Base-by-base conservation (phyloP, 1,140 invertebrate species). In the Nymphalis io region DNA sequence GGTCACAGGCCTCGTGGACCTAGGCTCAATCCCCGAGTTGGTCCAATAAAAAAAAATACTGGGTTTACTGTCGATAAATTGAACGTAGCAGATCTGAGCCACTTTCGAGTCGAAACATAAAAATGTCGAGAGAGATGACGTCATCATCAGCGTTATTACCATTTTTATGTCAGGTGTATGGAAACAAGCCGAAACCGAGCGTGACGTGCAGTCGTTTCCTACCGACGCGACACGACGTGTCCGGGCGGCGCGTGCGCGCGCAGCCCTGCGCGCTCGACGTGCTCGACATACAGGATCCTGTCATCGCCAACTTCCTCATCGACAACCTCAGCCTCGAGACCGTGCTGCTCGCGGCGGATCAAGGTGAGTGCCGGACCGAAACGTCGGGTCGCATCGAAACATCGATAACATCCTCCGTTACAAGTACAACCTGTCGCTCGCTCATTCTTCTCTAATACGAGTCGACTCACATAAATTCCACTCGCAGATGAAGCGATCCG, bases 241-340 rank as follows among this genome's bases (percentile, higher is more conserved):
- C 90, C 1, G 70, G 68, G 53, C 81, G 92, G 71, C 88, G 90
- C 68, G 93, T 94, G 11, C 70, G 80, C 33, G 88, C 92, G 13
- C 68, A 73, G 11, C 79, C 88, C 3, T 94, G 93, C 84, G 77
- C 80, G 46, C 46, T 51, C 16, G 46, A 51, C 46, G 16, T 20
- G 46, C 46, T 51, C 16, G 16, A 20, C 16, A 18, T 51, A 10
- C 0, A 10, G 0, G 94, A 98, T 92, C 93, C 95, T 1, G 93
- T 96, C 3, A 94, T 98, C 1, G 94, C 94, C 59, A 98, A 99
- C 92, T 95, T 93, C 77, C 91, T 98, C 2, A 96, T 99, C 70
- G 97, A 99, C 93, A 94, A 95, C 80, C 83, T 94, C n/a, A 88
- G 88, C 53, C 88, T 96, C 40, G 96, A 97, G 85, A 93, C 92